Conservation (phyloP, 35 echinoderm and acorn worm species). For the Chiridota heheva region DNA sequence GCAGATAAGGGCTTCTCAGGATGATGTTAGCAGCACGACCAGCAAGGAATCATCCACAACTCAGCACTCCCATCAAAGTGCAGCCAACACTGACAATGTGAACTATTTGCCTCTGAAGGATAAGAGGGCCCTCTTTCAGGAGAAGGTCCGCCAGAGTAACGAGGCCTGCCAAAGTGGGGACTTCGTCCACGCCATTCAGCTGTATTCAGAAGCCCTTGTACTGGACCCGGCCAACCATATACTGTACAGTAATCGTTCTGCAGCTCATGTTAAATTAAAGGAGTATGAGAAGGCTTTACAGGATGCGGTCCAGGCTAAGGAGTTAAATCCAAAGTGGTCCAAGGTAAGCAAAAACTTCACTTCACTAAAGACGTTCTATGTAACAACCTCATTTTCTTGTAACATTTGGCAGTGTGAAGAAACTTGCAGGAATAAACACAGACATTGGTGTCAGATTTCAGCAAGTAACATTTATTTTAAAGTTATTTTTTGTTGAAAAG, state of each 20-base stretch:
- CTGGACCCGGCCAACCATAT: conserved; percentile 93
- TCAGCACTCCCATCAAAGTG: conserved; percentile 11
- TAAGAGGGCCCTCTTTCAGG: conserved; percentile 83
- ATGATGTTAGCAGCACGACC: conserved; percentile 54
- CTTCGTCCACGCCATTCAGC: conserved; percentile 72
- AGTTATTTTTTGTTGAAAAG: no score
- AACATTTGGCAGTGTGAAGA: no score
- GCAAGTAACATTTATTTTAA: no score
- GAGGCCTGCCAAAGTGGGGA: conserved; percentile 92
- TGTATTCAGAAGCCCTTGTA: conserved; percentile 88
- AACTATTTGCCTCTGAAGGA: conserved; percentile 54
- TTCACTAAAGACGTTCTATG: not conserved
- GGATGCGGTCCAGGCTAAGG: conserved; percentile 86
- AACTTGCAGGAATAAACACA: no score
- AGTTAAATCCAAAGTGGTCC: conserved; percentile 96
- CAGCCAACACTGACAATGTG: not conserved
- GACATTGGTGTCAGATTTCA: no score
- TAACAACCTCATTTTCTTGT: no score
- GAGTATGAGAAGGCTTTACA: conserved; percentile 92
- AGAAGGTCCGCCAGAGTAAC: conserved; percentile 94
- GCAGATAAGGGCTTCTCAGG: conserved; percentile 30
- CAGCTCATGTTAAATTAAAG: conserved; percentile 88
- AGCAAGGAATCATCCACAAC: conserved; percentile 42
- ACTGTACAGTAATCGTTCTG: conserved; percentile 96
- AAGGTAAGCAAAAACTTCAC: conserved; percentile 76